phyloP scores from a whole-genome alignment of 2,113 vertebrate genomes.

The Poeciliopsis retropinna region DNA sequence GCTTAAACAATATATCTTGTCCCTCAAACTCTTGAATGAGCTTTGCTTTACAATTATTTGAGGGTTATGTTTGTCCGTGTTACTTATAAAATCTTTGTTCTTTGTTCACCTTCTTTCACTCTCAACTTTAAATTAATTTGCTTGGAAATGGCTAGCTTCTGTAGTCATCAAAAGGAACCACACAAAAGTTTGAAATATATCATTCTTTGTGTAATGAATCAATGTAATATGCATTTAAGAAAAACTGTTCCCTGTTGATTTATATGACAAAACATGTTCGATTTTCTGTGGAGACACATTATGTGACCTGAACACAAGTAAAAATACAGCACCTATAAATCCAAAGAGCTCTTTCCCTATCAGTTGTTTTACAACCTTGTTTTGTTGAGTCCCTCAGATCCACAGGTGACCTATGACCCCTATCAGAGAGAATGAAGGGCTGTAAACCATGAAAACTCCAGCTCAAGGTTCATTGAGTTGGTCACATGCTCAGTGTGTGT shows the following conservation, averaged over 20 bases:
- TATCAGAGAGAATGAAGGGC: conserved; percentile 61
- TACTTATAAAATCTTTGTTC: neutral
- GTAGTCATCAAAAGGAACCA: neutral
- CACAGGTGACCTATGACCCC: conserved; percentile 61
- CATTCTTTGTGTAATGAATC: neutral
- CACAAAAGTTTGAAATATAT: neutral
- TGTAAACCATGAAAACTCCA: conserved; percentile 69
- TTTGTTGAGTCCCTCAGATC: conserved; percentile 66
- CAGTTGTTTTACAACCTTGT: conserved; percentile 74
- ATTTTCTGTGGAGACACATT: conserved; percentile 21
- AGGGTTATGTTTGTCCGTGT: neutral
- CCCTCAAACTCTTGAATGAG: too few relatives aligned
- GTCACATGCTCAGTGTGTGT: conserved; percentile 63
- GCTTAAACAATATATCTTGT: neutral
- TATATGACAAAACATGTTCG: neutral
- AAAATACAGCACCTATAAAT: conserved; percentile 64
- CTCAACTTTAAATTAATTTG: neutral
- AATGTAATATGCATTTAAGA: neutral
- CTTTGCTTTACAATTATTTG: too few relatives aligned
- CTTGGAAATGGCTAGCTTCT: neutral
- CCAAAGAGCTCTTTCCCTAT: conserved; percentile 47
- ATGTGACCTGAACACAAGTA: conserved; percentile 26
- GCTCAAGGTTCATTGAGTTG: conserved; percentile 69
- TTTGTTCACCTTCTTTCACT: neutral
- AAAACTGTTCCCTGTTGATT: neutral